Evolutionary conservation across 2,113 vertebrate species (phyloP).

Genomic region (Peromyscus maniculatus): DNA sequence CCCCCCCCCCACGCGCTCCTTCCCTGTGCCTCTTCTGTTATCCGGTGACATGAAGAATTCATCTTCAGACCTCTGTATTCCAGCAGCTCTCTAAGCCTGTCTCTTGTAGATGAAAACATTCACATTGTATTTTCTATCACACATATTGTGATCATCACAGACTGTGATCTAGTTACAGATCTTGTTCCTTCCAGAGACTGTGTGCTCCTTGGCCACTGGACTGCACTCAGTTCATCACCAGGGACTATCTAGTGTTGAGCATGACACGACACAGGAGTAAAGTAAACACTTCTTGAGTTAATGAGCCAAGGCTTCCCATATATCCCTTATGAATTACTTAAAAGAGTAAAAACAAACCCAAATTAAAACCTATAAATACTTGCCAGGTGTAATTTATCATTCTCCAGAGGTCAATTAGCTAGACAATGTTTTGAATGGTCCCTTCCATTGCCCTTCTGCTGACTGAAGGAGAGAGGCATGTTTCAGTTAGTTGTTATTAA

Average conservation of each 20-base stretch:
- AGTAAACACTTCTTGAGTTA: constrained; percentile 25
- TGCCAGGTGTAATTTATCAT: not conserved
- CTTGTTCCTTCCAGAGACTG: not conserved
- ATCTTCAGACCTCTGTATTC: not conserved
- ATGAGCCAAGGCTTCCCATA: constrained; percentile 31
- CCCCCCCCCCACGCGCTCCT: too few relatives aligned
- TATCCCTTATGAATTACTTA: constrained; percentile 37
- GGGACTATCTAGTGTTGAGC: not conserved
- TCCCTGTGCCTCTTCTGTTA: not conserved
- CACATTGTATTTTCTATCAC: not conserved
- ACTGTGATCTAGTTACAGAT: not conserved
- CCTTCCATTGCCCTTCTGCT: constrained; percentile 3
- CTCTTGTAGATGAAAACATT: not conserved
- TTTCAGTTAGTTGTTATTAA: constrained; percentile 49
- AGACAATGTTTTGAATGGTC: constrained; percentile 23
- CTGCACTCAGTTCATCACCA: not conserved
- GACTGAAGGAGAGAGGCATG: not conserved
- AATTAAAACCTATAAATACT: constrained; percentile 16
- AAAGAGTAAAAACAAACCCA: constrained; percentile 53
- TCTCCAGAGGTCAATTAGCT: constrained; percentile 35
- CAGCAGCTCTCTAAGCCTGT: not conserved
- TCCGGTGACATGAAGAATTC: not conserved
- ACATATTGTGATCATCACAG: not conserved
- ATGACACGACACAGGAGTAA: not conserved
- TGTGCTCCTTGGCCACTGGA: not conserved